Percentiles rank a stretch among this genome's conserved stretches.
Conservation (phyloP, 2,797 vertebrate species). For the Falco biarmicus region DNA sequence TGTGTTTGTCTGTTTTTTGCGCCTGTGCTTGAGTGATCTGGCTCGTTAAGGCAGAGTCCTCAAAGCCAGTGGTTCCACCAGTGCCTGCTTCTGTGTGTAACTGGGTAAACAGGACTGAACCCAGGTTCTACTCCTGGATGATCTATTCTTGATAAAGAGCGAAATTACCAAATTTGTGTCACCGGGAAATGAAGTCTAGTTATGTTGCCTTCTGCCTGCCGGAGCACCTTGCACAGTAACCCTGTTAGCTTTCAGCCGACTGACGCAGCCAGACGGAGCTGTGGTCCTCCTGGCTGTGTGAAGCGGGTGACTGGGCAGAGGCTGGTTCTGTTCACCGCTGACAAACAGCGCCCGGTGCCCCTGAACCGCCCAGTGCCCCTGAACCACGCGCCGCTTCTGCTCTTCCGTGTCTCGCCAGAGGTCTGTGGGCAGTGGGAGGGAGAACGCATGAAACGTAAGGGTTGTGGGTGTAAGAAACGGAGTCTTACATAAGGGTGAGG, state of each 20-base stretch:
- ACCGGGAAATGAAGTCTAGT: not conserved
- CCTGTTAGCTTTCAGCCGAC: not conserved
- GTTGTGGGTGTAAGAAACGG: not conserved
- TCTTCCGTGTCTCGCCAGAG: not conserved
- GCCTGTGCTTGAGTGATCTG: not conserved
- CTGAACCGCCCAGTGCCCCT: not conserved
- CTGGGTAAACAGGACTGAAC: not conserved
- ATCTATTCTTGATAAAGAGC: not conserved
- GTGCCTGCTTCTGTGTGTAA: not conserved
- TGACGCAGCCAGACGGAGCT: not conserved
- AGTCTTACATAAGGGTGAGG: not conserved
- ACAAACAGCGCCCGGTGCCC: not conserved
- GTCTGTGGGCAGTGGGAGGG: not conserved
- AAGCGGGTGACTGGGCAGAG: not conserved
- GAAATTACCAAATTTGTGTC: not conserved
- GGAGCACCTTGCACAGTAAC: not conserved
- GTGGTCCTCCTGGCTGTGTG: not conserved
- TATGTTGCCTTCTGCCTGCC: not conserved
- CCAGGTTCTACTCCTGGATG: not conserved
- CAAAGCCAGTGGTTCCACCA: not conserved
- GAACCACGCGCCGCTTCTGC: not conserved
- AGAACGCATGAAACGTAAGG: not conserved
- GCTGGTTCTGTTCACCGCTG: not conserved
- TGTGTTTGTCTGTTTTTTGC: not conserved
- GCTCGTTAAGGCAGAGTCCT: not conserved